Base-by-base conservation (phyloP, 2,888 invertebrate species). In the Graphium colonna region DNA sequence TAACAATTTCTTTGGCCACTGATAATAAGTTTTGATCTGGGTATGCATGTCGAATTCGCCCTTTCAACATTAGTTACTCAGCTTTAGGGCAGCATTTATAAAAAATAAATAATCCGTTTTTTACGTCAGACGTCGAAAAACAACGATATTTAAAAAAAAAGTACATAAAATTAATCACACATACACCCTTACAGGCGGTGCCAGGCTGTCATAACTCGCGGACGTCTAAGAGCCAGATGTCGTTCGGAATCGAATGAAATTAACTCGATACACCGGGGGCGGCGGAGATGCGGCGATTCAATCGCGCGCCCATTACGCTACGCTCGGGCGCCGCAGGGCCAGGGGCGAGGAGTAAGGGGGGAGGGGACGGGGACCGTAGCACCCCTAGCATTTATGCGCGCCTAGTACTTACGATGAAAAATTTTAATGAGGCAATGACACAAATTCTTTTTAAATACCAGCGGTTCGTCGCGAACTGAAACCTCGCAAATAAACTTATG, bases 231-330 rank as follows among this genome's bases (percentile, higher is more conserved):
- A 28, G 28, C 4, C 28, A n/a, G 28, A 7, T 4, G 28, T 7
- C 28, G 4, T 28, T 4, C 5, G 28, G 28, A 33, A 33, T 68
- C 68, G 62, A 63, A 67, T n/a, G 69, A 75, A 75, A 77, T 78
- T 76, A 78, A 77, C 73, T 75, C 71, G 68, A 82, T 77, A 72
- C 75, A 79, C 77, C 70, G 77, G 77, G 80, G 67, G 71, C 67
- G 72, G 65, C 67, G 71, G 74, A 72, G 75, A 80, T 79, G 77
- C 71, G 76, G 74, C 77, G 75, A 79, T 83, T 82, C 78, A 82
- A 85, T 82, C 82, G 75, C 71, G 71, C 68, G 71, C 68, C 76
- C 72, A 79, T 81, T 81, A 79, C 75, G 68, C 68, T 69, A 73
- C 72, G 69, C 71, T 71, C 67, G 67, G 64, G 64, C 67, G 67